Base-by-base conservation (phyloP, 2,888 invertebrate genomes). In the Cenopis cana region DNA sequence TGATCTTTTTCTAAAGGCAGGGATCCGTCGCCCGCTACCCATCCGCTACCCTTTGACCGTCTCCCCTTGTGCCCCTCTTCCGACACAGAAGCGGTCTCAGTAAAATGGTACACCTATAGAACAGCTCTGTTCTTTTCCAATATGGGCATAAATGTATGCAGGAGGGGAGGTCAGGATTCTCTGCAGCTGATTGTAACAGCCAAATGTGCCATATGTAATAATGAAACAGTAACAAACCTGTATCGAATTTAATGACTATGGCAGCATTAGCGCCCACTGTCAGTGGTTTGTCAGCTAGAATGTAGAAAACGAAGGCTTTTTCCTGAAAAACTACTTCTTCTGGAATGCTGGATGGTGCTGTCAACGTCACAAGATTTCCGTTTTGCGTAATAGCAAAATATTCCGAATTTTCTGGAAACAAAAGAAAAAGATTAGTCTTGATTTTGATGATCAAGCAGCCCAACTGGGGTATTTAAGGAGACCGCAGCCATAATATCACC, bases 291-390 rank as follows among this genome's bases (percentile, higher is more conserved):
- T 82, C 79, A 57, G 90, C 91, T 69, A 86, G 50, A 67, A 90
- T 76, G 73, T 79, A 87, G 67, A 90, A 86, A 17, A 85, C 54
- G n/a, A 91, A 76, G 64, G 87, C 78, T 70, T 89, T 89, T 75
- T 87, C 85, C 6, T 76, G 79, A 73, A 84, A 87, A 75, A 88
- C 88, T 24, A 91, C 56, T 54, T 88, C 86, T 64, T 83, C 85
- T 8, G 89, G 90, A 64, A 90, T 85, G 11, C 67, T 2, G 2
- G 78, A 75, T 56, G 69, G 77, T 12, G 85, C 68, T 50, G 77
- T 69, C 52, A 90, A 72, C 1, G 68, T 72, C 2, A 83, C 77
- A 69, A 74, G 76, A 69, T 82, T 83, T 0, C 71, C 64, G 17
- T 76, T 76, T 36, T 56, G 55, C 46, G 65, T 75, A 20, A 84